Conservation (phyloP, 2,888 invertebrate species). For the Conomelus anceps region DNA sequence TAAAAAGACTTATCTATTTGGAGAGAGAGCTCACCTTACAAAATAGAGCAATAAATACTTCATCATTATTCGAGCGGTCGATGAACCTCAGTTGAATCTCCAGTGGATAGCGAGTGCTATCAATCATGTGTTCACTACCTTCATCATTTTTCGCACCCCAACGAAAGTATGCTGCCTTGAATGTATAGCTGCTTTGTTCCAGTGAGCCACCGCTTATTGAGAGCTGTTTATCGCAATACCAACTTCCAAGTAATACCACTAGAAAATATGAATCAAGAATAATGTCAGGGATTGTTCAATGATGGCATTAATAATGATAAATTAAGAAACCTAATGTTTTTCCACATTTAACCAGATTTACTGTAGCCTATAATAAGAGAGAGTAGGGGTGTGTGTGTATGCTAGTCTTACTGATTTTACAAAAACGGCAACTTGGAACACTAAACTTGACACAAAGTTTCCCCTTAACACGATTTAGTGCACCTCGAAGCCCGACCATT, state of each 20-base stretch:
- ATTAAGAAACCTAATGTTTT: too few relatives aligned
- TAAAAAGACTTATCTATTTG: neutral
- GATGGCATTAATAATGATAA: too few relatives aligned
- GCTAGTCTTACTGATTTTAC: too few relatives aligned
- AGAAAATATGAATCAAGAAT: neutral
- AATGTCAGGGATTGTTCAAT: too few relatives aligned
- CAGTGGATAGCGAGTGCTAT: neutral
- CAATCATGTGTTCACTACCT: conserved; percentile 10
- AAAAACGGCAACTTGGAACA: too few relatives aligned
- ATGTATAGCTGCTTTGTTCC: neutral
- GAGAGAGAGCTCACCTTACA: neutral
- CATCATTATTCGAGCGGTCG: neutral
- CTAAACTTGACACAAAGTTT: too few relatives aligned
- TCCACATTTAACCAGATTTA: too few relatives aligned
- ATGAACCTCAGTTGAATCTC: neutral
- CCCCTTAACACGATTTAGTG: too few relatives aligned
- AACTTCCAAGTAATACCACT: neutral
- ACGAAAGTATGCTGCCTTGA: neutral
- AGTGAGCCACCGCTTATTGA: neutral
- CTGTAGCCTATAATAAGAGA: too few relatives aligned
- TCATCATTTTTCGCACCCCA: conserved; percentile 6
- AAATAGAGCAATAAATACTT: neutral
- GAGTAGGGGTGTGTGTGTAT: too few relatives aligned
- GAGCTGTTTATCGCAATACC: neutral
- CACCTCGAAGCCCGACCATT: too few relatives aligned